A percentile compares a stretch with the other conserved stretches of the same genome.
These are phyloP conservation scores for Eristalis arbustorum DNA, from an alignment of 2,888 invertebrate species.

Conservation along the genomic window DNA sequence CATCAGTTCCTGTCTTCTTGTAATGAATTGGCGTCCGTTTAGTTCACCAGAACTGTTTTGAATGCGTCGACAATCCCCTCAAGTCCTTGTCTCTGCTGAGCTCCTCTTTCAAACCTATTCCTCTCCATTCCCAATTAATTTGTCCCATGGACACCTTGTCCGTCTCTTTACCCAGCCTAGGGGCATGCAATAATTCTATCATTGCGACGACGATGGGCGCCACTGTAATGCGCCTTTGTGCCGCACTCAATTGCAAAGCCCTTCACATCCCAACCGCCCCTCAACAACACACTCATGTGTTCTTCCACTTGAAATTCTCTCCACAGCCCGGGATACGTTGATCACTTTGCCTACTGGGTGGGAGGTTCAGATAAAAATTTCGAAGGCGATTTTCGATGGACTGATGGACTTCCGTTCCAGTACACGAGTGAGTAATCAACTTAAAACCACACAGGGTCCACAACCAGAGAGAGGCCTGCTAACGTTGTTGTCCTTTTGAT, in stretches of 20 bases:
- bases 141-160: background rate
- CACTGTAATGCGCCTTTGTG: background rate
- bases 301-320: constrained; percentile 8
- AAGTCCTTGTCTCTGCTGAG: too few relatives aligned
- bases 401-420: constrained; percentile 87
- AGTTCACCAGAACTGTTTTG: too few relatives aligned
- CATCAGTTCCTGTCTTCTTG: too few relatives aligned
- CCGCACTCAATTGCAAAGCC: background rate
- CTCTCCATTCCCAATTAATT: too few relatives aligned
- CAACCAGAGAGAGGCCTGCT: background rate
- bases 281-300: background rate
- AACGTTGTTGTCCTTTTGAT: constrained; percentile 67
- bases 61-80: too few relatives aligned
- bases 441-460: background rate
- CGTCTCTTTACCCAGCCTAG: background rate
- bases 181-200: background rate
- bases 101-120: background rate
- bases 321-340: constrained; percentile 85
- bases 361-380: constrained; percentile 88
- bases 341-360: constrained; percentile 89
- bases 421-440: constrained; percentile 85
- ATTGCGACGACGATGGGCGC: background rate
- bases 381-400: constrained; percentile 91
- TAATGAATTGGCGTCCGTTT: too few relatives aligned
- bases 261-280: too few relatives aligned